Conservation (phyloP, 2,888 invertebrate genomes). For the Microctonus brassicae region DNA sequence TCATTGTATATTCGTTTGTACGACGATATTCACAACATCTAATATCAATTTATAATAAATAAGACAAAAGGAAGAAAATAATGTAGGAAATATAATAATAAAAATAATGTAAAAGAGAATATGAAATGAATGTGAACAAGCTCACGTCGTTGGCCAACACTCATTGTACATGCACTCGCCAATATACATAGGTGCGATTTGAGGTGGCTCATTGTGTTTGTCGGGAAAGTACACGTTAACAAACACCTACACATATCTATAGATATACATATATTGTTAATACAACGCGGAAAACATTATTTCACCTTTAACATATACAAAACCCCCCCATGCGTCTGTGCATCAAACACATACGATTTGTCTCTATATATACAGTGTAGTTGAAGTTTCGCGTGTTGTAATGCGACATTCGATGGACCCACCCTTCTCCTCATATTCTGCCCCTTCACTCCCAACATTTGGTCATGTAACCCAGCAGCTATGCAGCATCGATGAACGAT, state of each 20-base stretch:
- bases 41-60: not conserved
- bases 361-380: slow-evolving; percentile 5
- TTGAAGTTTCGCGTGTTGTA: slow-evolving; percentile 41
- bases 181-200: slow-evolving; percentile 33
- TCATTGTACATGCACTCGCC: slow-evolving; percentile 28
- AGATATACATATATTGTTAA: slow-evolving; percentile 13
- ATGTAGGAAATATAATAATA: not conserved
- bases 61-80: not conserved
- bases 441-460: slow-evolving; percentile 15
- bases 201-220: slow-evolving; percentile 37
- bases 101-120: not conserved
- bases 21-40: too few relatives aligned
- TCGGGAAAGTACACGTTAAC: slow-evolving; percentile 27
- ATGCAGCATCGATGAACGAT: slow-evolving; percentile 56
- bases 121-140: slow-evolving; percentile 1
- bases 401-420: slow-evolving; percentile 48
- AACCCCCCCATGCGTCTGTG: not conserved
- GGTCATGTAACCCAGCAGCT: slow-evolving; percentile 31
- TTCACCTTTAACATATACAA: not conserved
- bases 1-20: too few relatives aligned
- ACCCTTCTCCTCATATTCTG: slow-evolving; percentile 31
- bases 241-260: slow-evolving; percentile 18
- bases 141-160: slow-evolving; percentile 29
- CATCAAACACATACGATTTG: not conserved
- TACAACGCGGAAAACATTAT: not conserved